Conservation (phyloP, 1,140 invertebrate genomes). For the Nautilus pompilius region DNA sequence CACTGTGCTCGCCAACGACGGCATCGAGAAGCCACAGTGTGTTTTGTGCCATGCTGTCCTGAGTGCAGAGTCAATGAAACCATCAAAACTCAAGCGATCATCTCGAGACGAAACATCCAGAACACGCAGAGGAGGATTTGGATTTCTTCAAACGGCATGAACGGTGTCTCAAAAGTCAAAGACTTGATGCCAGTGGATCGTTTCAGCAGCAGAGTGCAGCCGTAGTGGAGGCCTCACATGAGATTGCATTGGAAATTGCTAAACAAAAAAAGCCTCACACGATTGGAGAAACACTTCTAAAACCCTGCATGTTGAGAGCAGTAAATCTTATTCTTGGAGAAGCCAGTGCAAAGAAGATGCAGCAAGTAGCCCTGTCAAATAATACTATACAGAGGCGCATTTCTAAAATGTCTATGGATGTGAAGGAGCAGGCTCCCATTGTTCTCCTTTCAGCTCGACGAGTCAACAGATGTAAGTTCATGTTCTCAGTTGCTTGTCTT, state of each 20-base stretch:
- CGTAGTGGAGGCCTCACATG: background rate
- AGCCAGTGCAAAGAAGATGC: no score
- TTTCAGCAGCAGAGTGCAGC: background rate
- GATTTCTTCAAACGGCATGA: background rate
- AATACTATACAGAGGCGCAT: background rate
- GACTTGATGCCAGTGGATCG: background rate
- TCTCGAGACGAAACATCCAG: background rate
- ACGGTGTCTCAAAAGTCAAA: background rate
- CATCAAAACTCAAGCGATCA: conserved; percentile 1
- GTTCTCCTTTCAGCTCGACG: background rate
- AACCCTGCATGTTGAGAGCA: no score
- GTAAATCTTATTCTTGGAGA: no score
- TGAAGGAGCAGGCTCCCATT: background rate
- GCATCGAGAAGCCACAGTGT: background rate
- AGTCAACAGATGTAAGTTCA: background rate
- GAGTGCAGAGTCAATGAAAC: background rate
- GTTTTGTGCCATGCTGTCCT: background rate
- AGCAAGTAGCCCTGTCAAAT: conserved; percentile 1
- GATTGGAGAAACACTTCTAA: no score
- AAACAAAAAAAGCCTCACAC: no score
- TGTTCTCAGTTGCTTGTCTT: conserved; percentile 1
- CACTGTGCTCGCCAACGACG: no score
- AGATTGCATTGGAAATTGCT: conserved; percentile 1
- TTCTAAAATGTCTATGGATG: conserved; percentile 5
- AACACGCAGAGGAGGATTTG: conserved; percentile 1